Percentiles rank a stretch among this genome's conserved stretches.
phyloP scores from a whole-genome alignment of 1,140 invertebrate genomes.

The Eupristina koningsbergeri region DNA sequence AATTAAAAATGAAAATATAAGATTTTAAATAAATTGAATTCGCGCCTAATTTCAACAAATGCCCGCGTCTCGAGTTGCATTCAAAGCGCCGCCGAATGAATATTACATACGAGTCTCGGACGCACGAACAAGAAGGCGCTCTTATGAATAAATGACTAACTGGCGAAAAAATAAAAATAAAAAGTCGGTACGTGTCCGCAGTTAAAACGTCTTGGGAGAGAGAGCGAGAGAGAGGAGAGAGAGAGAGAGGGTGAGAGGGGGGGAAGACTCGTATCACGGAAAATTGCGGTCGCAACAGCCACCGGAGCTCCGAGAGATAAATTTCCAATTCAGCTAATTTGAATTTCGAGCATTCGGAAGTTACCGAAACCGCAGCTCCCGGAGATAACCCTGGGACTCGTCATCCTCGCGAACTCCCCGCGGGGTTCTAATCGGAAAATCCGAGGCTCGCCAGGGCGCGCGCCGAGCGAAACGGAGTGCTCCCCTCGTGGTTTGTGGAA shows the following conservation, averaged over 20 bases:
- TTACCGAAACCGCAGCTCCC: neutral
- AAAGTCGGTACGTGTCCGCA: too few relatives aligned
- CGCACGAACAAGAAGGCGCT: too few relatives aligned
- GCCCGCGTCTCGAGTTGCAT: neutral
- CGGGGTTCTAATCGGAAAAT: constrained; percentile 23
- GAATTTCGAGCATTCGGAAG: constrained; percentile 23
- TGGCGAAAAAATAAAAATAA: neutral
- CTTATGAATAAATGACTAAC: neutral
- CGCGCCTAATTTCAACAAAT: neutral
- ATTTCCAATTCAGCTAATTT: constrained; percentile 13
- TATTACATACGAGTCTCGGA: neutral
- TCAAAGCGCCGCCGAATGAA: neutral
- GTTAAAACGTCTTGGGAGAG: neutral
- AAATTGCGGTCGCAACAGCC: neutral
- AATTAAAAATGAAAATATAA: neutral
- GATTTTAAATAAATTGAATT: neutral
- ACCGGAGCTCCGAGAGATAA: constrained; percentile 21
- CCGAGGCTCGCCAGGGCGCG: neutral
- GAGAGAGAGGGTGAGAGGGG: too few relatives aligned
- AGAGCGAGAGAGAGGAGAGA: too few relatives aligned
- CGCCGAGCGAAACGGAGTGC: neutral
- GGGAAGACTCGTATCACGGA: neutral
- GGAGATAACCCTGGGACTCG: neutral
- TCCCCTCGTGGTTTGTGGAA: constrained; percentile 8
- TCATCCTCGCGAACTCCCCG: neutral